phyloP scores from a whole-genome alignment of 1,140 invertebrate genomes.

The Lethocerus indicus region DNA sequence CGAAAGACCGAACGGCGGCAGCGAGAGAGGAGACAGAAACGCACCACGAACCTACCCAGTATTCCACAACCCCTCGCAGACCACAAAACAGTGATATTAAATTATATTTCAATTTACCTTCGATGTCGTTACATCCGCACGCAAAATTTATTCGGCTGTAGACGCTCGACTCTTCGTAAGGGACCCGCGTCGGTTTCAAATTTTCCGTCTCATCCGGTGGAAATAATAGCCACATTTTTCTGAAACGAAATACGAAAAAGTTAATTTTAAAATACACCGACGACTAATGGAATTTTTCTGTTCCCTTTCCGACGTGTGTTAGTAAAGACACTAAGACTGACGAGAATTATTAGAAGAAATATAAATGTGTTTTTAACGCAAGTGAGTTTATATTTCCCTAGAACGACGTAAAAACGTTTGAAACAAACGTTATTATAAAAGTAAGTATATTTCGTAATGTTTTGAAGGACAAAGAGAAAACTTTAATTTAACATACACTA shows the following conservation, averaged over 20 bases:
- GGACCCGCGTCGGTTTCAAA: slow-evolving; percentile 68
- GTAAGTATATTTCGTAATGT: no score
- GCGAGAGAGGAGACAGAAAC: neutral
- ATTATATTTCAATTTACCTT: slow-evolving; percentile 17
- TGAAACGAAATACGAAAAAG: slow-evolving; percentile 26
- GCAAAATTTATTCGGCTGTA: slow-evolving; percentile 75
- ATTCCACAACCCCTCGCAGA: neutral
- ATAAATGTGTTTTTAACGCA: no score
- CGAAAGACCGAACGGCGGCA: no score
- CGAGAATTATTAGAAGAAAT: no score
- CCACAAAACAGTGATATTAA: neutral
- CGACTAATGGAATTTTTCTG: neutral
- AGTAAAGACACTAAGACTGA: neutral
- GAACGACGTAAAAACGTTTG: no score
- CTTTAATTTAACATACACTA: no score
- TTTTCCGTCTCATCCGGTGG: slow-evolving; percentile 47
- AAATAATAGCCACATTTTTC: slow-evolving; percentile 88
- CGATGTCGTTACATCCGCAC: slow-evolving; percentile 27
- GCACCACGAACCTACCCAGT: neutral
- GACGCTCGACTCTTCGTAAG: slow-evolving; percentile 93
- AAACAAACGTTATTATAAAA: no score
- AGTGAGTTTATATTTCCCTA: no score
- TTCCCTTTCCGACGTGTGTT: neutral
- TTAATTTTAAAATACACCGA: neutral
- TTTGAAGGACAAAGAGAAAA: no score